phyloP scores from a whole-genome alignment of 53 echinoderm and acorn worm species.

The Temnopleurus reevesii region DNA sequence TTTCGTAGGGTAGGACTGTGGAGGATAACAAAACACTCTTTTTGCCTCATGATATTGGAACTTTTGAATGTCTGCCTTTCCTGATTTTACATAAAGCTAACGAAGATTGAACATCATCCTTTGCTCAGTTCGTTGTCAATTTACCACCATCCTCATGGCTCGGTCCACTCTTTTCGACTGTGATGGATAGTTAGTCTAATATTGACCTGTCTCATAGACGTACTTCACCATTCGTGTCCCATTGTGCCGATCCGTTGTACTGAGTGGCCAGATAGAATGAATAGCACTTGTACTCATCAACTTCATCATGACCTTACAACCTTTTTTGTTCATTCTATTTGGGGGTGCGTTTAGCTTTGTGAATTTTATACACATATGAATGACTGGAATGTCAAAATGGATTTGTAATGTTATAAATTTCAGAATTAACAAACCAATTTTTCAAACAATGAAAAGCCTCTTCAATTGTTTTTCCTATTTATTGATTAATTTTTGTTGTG shows the following conservation, averaged over 20 bases:
- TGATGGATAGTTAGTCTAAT: not conserved
- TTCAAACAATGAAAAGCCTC: too few species aligned
- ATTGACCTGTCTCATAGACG: constrained; percentile 10
- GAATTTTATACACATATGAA: not conserved
- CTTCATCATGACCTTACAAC: not conserved
- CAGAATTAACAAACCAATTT: too few species aligned
- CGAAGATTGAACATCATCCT: not conserved
- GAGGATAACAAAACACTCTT: too few species aligned
- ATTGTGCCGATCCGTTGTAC: not conserved
- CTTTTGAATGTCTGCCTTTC: too few species aligned
- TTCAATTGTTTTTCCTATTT: too few species aligned
- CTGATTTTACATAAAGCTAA: not conserved
- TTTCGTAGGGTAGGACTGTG: too few species aligned
- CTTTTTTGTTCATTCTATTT: not conserved
- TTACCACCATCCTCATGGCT: not conserved
- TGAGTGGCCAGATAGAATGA: not conserved
- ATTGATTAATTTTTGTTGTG: too few species aligned
- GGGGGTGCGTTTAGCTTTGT: too few species aligned
- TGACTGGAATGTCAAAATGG: not conserved
- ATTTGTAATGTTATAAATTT: too few species aligned
- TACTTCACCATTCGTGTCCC: not conserved
- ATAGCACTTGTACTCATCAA: not conserved
- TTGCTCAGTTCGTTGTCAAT: not conserved
- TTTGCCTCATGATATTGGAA: too few species aligned
- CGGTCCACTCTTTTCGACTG: not conserved